Conservation (phyloP, 2,113 vertebrate genomes). For the Leptodactylus fuscus region DNA sequence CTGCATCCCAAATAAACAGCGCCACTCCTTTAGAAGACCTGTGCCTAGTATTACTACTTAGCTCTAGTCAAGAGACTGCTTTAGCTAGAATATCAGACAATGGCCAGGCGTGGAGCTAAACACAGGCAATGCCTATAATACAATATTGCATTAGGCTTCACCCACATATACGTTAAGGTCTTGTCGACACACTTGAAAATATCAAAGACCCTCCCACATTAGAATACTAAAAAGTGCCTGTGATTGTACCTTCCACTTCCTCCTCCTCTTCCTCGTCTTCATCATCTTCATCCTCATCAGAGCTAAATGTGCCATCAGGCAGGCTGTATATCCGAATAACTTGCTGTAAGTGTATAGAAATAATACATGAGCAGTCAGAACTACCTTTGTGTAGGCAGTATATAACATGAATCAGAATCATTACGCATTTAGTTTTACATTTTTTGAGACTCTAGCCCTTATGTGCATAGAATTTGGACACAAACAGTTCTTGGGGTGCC, state of each 20-base stretch:
- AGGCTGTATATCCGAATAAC: constrained; percentile 97
- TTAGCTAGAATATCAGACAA: background rate
- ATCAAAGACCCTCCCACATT: too few species aligned
- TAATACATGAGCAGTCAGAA: background rate
- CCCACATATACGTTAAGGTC: background rate
- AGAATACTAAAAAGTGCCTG: too few species aligned
- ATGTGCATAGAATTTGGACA: too few species aligned
- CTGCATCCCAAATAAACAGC: background rate
- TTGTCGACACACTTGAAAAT: background rate
- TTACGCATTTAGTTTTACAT: too few species aligned
- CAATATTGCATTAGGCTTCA: too few species aligned
- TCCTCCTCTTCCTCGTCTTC: constrained; percentile 97
- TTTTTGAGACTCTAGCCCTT: too few species aligned
- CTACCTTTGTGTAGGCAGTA: background rate
- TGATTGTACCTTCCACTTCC: constrained; percentile 77
- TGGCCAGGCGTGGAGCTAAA: too few species aligned
- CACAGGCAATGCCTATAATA: too few species aligned
- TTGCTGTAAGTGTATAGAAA: constrained; percentile 75
- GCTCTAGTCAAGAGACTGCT: background rate
- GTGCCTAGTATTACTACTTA: background rate
- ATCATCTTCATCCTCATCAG: constrained; percentile 96
- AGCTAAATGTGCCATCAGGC: constrained; percentile 98
- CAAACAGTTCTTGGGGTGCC: too few species aligned
- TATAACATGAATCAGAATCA: background rate
- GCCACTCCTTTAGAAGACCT: background rate